These are phyloP conservation scores for Malacoraja senta DNA, from an alignment of 2,797 vertebrate genomes.

Conservation along the genomic window DNA sequence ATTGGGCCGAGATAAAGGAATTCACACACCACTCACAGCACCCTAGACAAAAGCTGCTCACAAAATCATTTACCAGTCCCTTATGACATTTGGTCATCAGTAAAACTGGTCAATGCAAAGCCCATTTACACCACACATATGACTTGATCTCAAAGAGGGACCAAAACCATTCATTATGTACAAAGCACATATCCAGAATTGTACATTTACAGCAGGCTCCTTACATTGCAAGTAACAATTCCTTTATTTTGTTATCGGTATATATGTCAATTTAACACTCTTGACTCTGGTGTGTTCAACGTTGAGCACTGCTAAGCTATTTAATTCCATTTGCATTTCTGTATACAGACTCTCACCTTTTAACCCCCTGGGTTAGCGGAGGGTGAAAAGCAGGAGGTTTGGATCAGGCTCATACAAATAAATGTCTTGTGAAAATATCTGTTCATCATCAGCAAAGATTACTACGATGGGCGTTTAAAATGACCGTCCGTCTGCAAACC, in stretches of 20 bases:
- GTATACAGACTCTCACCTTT: not conserved
- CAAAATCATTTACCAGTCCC: not conserved
- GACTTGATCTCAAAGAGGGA: not conserved
- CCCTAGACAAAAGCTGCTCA: not conserved
- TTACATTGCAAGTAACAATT: not conserved
- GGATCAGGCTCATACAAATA: conserved; percentile 12
- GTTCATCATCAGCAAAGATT: not conserved
- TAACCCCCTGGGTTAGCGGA: not conserved
- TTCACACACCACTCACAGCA: conserved; percentile 1
- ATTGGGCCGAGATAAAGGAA: not conserved
- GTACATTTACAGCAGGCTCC: not conserved
- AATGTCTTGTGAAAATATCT: not conserved
- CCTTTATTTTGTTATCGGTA: too few species aligned
- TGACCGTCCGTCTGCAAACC: not conserved
- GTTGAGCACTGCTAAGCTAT: not conserved
- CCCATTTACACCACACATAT: not conserved
- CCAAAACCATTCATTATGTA: not conserved
- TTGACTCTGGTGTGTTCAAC: not conserved
- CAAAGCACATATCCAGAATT: not conserved
- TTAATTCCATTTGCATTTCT: not conserved
- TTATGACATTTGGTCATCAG: not conserved
- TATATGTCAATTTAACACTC: too few species aligned
- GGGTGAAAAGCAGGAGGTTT: not conserved
- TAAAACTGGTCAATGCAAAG: not conserved
- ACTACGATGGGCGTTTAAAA: not conserved